These are phyloP conservation scores for Nematostella vectensis DNA, from an alignment of 92 coral and sea anemone genomes.

Conservation along the genomic window DNA sequence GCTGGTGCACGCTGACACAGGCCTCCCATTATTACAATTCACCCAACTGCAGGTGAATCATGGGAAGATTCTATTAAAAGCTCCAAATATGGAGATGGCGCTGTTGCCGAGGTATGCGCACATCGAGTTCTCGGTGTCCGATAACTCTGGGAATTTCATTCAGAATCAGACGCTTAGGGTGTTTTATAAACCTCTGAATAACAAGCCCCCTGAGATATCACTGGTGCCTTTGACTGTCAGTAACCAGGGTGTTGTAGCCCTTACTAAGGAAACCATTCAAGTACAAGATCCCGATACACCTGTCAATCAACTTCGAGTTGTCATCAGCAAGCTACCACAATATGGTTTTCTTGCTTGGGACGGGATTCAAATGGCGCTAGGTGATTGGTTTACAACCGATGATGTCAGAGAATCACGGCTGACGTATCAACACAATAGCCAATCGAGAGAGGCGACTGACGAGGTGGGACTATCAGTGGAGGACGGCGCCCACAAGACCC, in stretches of 20 bases:
- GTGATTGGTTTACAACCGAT: conserved; percentile 51
- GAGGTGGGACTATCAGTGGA: conserved; percentile 55
- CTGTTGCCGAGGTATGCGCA: conserved; percentile 58
- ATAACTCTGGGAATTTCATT: conserved; percentile 64
- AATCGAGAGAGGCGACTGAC: conserved; percentile 68
- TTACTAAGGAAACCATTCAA: conserved; percentile 22
- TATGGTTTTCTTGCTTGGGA: conserved; percentile 58
- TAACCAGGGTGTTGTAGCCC: conserved; percentile 21
- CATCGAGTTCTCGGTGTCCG: conserved; percentile 89
- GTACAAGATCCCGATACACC: conserved; percentile 50
- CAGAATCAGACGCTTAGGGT: conserved; percentile 47
- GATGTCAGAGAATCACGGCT: conserved; percentile 54
- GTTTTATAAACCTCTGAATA: conserved; percentile 55
- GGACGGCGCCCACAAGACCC: conserved; percentile 63
- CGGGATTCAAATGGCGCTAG: conserved; percentile 39
- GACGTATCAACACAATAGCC: conserved; percentile 52
- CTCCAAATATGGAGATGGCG: conserved; percentile 72
- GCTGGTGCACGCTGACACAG: conserved; percentile 45
- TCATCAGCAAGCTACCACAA: conserved; percentile 47
- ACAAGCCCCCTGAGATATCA: conserved; percentile 49
- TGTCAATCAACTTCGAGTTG: conserved; percentile 25
- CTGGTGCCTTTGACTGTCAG: conserved; percentile 40
- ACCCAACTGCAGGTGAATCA: conserved; percentile 80
- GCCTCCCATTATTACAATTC: conserved; percentile 44
- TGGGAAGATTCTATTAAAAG: conserved; percentile 59